phyloP scores from a whole-genome alignment of 2,797 vertebrate genomes.

The Emys orbicularis region DNA sequence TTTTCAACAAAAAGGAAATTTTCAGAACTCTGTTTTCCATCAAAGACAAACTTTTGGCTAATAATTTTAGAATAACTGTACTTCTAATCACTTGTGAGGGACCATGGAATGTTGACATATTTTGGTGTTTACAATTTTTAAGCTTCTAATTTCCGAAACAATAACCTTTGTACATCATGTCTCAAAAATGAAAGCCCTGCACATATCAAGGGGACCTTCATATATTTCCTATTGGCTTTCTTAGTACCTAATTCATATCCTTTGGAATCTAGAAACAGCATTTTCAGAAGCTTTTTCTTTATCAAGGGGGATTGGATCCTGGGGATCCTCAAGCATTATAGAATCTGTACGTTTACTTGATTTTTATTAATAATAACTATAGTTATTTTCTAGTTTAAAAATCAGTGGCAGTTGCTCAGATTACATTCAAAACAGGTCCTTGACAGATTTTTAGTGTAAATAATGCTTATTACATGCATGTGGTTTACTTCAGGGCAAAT shows the following conservation, averaged over 20 bases:
- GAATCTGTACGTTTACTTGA: constrained; percentile 23
- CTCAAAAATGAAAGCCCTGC: not conserved
- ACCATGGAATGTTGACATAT: not conserved
- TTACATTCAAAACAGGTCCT: not conserved
- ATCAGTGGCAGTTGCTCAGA: accelerated
- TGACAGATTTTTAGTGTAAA: constrained; percentile 15
- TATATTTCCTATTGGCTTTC: not conserved
- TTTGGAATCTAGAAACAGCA: not conserved
- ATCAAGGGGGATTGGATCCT: not conserved
- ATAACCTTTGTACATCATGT: not conserved
- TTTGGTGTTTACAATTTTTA: not conserved
- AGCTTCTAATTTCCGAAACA: not conserved
- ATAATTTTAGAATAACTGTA: constrained; percentile 1
- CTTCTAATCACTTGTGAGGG: not conserved
- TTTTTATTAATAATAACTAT: not conserved
- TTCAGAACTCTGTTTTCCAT: not conserved
- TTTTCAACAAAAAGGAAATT: constrained; percentile 19
- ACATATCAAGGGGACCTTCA: accelerated
- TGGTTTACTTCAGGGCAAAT: constrained; percentile 2
- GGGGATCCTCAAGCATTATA: not conserved
- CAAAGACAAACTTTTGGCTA: not conserved
- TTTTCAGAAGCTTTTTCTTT: constrained; percentile 26
- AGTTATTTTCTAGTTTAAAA: not conserved
- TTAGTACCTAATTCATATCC: not conserved
- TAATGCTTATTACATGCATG: not conserved